phyloP scores from a whole-genome alignment of 2,888 invertebrate species.

The Phrixothrix hirtus region DNA sequence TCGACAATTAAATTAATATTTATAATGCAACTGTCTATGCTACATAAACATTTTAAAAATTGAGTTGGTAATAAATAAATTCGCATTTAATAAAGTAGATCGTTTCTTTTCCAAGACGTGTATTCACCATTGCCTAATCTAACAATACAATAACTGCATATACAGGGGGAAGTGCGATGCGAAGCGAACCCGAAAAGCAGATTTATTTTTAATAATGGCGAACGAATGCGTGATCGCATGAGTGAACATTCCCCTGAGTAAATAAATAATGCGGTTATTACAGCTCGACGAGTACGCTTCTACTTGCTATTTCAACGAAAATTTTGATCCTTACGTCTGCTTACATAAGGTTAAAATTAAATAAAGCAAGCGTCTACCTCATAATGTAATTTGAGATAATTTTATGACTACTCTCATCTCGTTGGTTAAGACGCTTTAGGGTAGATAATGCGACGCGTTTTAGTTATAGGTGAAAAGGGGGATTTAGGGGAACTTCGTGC shows the following conservation, averaged over 20 bases:
- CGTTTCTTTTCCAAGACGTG: slow-evolving; percentile 1
- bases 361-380: slow-evolving; percentile 24
- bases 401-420: slow-evolving; percentile 52
- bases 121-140: slow-evolving; percentile 16
- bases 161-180: slow-evolving; percentile 31
- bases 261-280: slow-evolving; percentile 57
- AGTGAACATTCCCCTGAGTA: slow-evolving; percentile 50
- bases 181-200: slow-evolving; percentile 42
- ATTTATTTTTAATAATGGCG: slow-evolving; percentile 56
- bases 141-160: slow-evolving; percentile 26
- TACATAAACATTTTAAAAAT: no score
- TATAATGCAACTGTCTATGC: no score
- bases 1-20: no score
- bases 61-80: no score
- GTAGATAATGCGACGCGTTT: slow-evolving; percentile 46
- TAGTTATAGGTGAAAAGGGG: slow-evolving; percentile 44
- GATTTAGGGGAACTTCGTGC: slow-evolving; percentile 28
- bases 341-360: slow-evolving; percentile 31
- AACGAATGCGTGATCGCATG: slow-evolving; percentile 49
- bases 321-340: slow-evolving; percentile 36
- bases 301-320: slow-evolving; percentile 25
- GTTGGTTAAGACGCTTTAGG: slow-evolving; percentile 52
- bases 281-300: slow-evolving; percentile 48
- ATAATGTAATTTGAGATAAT: slow-evolving; percentile 53
- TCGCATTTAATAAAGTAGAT: not conserved